Evolutionary conservation across 2,113 vertebrate species (phyloP).

Genomic region (Pavo muticus): DNA sequence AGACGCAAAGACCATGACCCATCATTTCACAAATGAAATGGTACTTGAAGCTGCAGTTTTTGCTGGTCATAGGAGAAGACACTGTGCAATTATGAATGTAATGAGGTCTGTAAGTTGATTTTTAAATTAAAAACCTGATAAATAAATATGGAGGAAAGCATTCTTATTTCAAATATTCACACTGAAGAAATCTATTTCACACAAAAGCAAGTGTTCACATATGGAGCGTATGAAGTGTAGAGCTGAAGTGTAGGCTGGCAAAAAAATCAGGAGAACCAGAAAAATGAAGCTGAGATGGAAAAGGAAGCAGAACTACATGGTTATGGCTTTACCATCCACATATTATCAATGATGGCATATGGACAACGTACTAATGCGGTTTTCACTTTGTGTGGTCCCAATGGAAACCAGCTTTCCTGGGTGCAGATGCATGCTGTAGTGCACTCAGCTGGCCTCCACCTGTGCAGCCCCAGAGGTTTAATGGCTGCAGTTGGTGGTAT

Average conservation of each 20-base stretch:
- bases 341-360: neutral
- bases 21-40: neutral
- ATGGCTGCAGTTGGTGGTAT: neutral
- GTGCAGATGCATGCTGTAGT: neutral
- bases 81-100: neutral
- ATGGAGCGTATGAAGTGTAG: neutral
- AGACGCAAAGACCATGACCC: neutral
- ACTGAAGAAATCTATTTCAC: neutral
- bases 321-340: neutral
- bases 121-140: neutral
- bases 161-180: slow-evolving; percentile 26
- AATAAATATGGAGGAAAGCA: neutral
- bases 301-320: neutral
- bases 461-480: neutral
- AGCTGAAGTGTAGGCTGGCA: neutral
- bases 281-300: neutral
- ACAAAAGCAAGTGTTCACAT: neutral
- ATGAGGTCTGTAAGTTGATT: neutral
- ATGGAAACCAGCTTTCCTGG: neutral
- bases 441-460: neutral
- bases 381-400: neutral
- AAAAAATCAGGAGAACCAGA: neutral
- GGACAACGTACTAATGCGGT: neutral
- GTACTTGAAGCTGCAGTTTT: neutral
- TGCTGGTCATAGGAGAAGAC: neutral